A percentile compares a stretch with the other conserved stretches of the same genome.
phyloP scores from a whole-genome alignment of 2,113 vertebrate genomes.

The Ophthalmolycus amberensis region DNA sequence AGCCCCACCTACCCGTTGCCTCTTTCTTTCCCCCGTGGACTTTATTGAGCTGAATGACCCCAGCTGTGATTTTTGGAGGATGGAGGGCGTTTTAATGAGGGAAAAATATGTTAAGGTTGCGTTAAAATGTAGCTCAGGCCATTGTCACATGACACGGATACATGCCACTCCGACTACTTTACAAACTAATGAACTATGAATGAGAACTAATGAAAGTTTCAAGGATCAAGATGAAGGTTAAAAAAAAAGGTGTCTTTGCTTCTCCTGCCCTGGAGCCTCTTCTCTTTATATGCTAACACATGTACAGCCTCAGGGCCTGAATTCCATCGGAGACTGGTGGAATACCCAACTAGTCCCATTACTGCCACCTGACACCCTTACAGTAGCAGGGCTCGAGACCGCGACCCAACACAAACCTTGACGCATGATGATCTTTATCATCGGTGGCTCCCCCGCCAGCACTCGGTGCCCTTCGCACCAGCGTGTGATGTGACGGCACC shows the following conservation, averaged over 20 bases:
- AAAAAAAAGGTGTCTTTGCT: slow-evolving; percentile 2
- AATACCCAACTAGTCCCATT: slow-evolving; percentile 39
- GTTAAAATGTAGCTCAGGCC: not conserved
- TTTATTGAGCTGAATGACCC: slow-evolving; percentile 5
- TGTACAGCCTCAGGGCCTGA: slow-evolving; percentile 26
- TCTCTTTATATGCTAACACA: slow-evolving; percentile 59
- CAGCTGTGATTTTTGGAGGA: not conserved
- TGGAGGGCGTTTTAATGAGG: not conserved
- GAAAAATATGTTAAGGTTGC: not conserved
- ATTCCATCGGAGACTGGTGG: slow-evolving; percentile 24
- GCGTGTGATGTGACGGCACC: not conserved
- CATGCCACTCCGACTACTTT: not conserved
- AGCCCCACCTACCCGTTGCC: not conserved
- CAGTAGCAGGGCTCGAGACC: not conserved
- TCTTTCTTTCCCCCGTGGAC: not conserved
- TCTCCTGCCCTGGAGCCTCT: slow-evolving; percentile 46
- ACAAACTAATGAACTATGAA: not conserved
- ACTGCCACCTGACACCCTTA: slow-evolving; percentile 21
- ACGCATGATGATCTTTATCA: not conserved
- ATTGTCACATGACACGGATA: not conserved
- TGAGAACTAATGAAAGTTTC: slow-evolving; percentile 35
- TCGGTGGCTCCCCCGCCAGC: not conserved
- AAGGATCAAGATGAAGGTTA: slow-evolving; percentile 23
- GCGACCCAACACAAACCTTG: not conserved
- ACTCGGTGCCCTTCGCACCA: not conserved